phyloP scores from a whole-genome alignment of 2,888 invertebrate species.

The Erebia epiphron region DNA sequence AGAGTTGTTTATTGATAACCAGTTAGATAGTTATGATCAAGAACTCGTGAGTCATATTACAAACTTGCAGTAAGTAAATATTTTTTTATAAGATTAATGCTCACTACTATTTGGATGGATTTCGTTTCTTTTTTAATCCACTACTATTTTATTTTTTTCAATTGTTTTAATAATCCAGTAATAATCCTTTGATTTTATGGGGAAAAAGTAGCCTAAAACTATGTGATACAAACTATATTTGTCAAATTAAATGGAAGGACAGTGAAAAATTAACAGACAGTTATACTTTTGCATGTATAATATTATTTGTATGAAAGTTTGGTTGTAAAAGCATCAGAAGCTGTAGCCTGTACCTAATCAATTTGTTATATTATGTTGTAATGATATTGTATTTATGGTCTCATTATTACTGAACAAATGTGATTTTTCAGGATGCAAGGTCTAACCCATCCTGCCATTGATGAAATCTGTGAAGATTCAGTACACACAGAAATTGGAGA shows the following conservation, averaged over 20 bases:
- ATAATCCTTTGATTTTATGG: too few relatives aligned
- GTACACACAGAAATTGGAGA: constrained; percentile 58
- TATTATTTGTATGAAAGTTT: too few relatives aligned
- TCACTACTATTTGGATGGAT: too few relatives aligned
- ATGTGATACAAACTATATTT: background rate
- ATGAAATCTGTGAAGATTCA: constrained; percentile 69
- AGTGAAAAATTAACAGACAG: too few relatives aligned
- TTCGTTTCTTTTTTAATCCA: too few relatives aligned
- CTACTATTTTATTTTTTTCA: too few relatives aligned
- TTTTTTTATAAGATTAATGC: background rate
- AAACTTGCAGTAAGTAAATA: constrained; percentile 68
- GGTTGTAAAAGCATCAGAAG: too few relatives aligned
- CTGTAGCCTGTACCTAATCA: too few relatives aligned
- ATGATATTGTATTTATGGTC: background rate
- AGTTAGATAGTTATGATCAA: constrained; percentile 70
- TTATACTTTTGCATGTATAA: too few relatives aligned
- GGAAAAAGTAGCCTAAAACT: too few relatives aligned
- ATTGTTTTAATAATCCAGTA: too few relatives aligned
- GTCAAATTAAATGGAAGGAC: background rate
- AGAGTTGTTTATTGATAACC: constrained; percentile 70
- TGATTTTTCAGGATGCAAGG: constrained; percentile 54
- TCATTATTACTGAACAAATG: background rate
- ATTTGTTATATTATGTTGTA: too few relatives aligned
- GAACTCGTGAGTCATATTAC: constrained; percentile 69
- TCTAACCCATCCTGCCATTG: constrained; percentile 62